A percentile compares a stretch with the other conserved stretches of the same genome.
Evolutionary conservation across 2,797 vertebrate species (phyloP).

Genomic region (Coracias cyanogaster): DNA sequence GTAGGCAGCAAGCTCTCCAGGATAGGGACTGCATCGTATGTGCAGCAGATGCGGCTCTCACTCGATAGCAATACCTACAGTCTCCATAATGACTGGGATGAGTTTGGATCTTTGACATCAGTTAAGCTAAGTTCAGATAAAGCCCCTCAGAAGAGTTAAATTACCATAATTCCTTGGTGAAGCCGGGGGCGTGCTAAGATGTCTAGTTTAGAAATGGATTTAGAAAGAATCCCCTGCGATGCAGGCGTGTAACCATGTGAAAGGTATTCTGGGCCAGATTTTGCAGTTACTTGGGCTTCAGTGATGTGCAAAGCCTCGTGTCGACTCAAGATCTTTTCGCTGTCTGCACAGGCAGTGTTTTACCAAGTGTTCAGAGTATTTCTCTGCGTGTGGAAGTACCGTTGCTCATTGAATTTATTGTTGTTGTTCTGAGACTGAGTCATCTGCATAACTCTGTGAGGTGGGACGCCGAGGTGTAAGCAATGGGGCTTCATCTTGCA

Average conservation of each 20-base stretch:
- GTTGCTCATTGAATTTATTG: background rate
- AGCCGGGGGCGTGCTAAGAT: fast-evolving
- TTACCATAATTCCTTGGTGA: background rate
- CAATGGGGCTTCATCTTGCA: background rate
- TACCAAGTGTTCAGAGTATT: fast-evolving
- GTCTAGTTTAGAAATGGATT: background rate
- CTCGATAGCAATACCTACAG: fast-evolving
- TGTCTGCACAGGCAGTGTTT: background rate
- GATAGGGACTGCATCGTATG: fast-evolving
- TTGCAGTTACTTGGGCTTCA: slow-evolving; percentile 1
- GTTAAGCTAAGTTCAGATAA: background rate
- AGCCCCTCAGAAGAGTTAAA: background rate
- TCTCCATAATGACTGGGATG: background rate
- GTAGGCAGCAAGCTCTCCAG: fast-evolving
- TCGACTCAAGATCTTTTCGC: background rate
- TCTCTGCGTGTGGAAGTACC: background rate
- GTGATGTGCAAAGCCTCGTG: background rate
- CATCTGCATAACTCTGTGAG: background rate
- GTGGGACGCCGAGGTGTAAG: background rate
- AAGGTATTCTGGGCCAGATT: background rate
- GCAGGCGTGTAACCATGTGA: background rate
- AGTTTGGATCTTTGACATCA: background rate
- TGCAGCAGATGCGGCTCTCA: background rate
- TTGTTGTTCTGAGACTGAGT: background rate
- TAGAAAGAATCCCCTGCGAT: background rate